phyloP scores from a whole-genome alignment of 2,888 invertebrate species.

The Lasioglossum pauxillum region DNA sequence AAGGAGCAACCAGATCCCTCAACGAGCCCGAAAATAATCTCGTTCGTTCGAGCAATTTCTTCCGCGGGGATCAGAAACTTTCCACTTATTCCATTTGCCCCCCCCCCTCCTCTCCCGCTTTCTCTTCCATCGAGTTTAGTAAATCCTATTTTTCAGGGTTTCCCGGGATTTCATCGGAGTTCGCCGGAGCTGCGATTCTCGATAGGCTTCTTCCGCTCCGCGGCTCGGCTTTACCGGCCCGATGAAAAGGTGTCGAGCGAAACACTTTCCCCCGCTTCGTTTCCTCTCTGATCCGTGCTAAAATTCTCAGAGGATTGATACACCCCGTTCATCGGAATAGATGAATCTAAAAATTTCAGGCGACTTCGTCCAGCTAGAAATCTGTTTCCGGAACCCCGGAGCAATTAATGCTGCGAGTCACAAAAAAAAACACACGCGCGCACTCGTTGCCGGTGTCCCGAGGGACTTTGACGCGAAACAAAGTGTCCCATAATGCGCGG shows the following conservation, averaged over 20 bases:
- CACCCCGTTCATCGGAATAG: too few species aligned
- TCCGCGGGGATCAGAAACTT: constrained; percentile 46
- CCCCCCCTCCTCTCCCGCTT: neutral
- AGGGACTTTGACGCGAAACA: neutral
- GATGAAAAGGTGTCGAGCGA: neutral
- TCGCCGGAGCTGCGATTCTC: constrained; percentile 25
- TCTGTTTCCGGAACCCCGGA: neutral
- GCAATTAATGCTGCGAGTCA: neutral
- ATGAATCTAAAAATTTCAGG: neutral
- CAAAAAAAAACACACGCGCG: neutral
- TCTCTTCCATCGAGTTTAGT: constrained; percentile 14
- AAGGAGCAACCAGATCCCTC: constrained; percentile 1
- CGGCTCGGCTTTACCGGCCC: neutral
- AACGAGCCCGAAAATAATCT: constrained; percentile 25
- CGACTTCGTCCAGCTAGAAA: neutral
- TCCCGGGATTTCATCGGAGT: constrained; percentile 33
- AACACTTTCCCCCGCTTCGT: neutral
- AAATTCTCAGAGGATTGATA: too few species aligned
- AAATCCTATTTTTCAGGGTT: constrained; percentile 30
- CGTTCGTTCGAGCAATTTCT: constrained; percentile 28
- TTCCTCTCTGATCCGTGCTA: too few species aligned
- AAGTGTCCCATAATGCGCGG: constrained; percentile 1
- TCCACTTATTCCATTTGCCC: constrained; percentile 36
- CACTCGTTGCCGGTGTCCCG: neutral
- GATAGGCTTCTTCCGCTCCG: constrained; percentile 33